Conservation (phyloP, 2,797 vertebrate species). For the Tokudaia tokunoshimensis region DNA sequence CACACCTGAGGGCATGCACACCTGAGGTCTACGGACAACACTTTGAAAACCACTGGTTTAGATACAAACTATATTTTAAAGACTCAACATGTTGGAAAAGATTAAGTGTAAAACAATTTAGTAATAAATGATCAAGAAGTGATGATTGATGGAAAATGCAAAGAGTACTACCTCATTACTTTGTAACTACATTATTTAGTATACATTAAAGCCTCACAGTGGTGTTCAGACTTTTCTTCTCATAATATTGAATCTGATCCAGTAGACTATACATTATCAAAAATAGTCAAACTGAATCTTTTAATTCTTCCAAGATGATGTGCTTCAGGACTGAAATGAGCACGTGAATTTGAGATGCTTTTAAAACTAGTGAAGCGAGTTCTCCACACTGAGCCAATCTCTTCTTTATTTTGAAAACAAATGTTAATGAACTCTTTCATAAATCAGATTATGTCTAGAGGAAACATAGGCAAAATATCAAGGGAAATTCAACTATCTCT, state of each 20-base stretch:
- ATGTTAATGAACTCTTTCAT: constrained; percentile 46
- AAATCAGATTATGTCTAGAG: neutral
- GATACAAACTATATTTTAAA: constrained; percentile 58
- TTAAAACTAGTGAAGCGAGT: constrained; percentile 41
- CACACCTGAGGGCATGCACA: too few species aligned
- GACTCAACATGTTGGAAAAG: constrained; percentile 1
- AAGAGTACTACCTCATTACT: constrained; percentile 37
- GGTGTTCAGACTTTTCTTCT: neutral
- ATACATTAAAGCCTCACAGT: neutral
- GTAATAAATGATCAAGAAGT: constrained; percentile 53
- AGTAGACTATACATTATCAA: neutral
- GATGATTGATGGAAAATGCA: constrained; percentile 42
- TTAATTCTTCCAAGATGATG: constrained; percentile 50
- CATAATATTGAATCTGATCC: neutral
- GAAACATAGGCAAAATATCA: constrained; percentile 18
- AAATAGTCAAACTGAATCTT: constrained; percentile 59
- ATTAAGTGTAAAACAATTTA: constrained; percentile 58
- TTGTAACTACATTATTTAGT: constrained; percentile 45
- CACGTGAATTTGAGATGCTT: constrained; percentile 33
- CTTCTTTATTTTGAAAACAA: constrained; percentile 43
- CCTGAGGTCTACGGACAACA: neutral
- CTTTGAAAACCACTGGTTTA: constrained; percentile 60
- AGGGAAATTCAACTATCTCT: constrained; percentile 48
- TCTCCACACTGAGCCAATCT: constrained; percentile 9
- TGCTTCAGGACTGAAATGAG: constrained; percentile 48